phyloP scores from a whole-genome alignment of 2,888 invertebrate species.

The Pyrgus malvae region DNA sequence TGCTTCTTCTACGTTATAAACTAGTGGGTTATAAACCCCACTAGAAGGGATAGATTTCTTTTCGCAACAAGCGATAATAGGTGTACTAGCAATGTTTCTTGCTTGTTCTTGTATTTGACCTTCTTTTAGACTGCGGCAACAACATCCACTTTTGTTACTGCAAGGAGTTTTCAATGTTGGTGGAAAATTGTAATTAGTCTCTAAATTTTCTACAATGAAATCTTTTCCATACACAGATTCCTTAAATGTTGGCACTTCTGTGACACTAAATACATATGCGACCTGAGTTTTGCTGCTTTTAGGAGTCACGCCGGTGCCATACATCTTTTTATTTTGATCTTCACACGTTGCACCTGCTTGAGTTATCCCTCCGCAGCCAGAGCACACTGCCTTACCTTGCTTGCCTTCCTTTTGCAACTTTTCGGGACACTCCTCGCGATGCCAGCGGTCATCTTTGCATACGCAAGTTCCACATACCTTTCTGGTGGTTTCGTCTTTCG shows the following conservation, averaged over 20 bases:
- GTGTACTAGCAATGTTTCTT: conserved; percentile 30
- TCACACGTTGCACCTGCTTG: conserved; percentile 57
- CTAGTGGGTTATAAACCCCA: conserved; percentile 39
- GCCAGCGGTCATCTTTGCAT: conserved; percentile 69
- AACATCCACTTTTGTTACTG: conserved; percentile 37
- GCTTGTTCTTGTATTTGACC: conserved; percentile 26
- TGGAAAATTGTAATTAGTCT: conserved; percentile 35
- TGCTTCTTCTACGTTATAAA: conserved; percentile 43
- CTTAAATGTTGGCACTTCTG: conserved; percentile 47
- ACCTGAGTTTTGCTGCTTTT: conserved; percentile 49
- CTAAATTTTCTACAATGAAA: conserved; percentile 47
- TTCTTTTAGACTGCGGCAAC: conserved; percentile 38
- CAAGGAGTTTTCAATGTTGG: conserved; percentile 17
- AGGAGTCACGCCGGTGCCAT: conserved; percentile 54
- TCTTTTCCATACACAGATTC: conserved; percentile 48
- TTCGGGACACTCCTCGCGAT: conserved; percentile 60
- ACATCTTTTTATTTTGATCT: conserved; percentile 49
- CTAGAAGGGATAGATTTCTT: conserved; percentile 36
- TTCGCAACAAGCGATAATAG: conserved; percentile 30
- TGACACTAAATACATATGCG: conserved; percentile 51
- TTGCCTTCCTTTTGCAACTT: conserved; percentile 34
- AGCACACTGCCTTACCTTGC: conserved; percentile 42
- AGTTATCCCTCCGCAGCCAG: conserved; percentile 56
- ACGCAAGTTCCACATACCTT: conserved; percentile 66
- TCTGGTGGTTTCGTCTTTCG: conserved; percentile 42